Percentiles rank a stretch among this genome's conserved stretches.
Conservation (phyloP, 2,113 vertebrate species). For the Heteronetta atricapilla region DNA sequence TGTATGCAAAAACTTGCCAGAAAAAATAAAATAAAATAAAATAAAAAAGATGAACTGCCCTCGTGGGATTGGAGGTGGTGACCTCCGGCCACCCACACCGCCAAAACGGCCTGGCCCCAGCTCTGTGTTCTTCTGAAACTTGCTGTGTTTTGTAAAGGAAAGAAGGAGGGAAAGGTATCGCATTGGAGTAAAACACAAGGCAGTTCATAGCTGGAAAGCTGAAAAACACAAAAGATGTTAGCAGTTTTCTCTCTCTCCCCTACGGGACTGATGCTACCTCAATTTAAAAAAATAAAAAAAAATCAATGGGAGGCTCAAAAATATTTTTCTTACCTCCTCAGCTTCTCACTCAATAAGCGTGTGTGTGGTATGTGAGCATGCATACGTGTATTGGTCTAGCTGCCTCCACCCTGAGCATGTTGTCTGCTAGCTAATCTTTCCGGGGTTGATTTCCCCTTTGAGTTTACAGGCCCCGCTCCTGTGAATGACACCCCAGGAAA, state of each 20-base stretch:
- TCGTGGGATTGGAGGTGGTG: background rate
- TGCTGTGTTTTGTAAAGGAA: background rate
- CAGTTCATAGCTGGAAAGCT: background rate
- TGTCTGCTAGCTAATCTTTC: background rate
- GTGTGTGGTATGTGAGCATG: accelerated
- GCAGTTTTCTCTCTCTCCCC: background rate
- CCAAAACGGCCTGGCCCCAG: too few relatives aligned
- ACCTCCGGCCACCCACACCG: background rate
- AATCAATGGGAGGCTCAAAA: background rate
- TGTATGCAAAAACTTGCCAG: background rate
- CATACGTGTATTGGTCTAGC: background rate
- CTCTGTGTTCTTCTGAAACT: background rate
- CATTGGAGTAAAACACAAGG: background rate
- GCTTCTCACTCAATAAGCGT: background rate
- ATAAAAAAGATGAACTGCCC: background rate
- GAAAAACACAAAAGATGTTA: background rate
- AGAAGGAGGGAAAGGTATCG: background rate
- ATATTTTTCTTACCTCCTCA: background rate
- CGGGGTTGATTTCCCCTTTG: background rate
- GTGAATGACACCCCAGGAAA: background rate
- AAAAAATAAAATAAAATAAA: background rate
- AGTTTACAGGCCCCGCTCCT: background rate
- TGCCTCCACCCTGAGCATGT: background rate
- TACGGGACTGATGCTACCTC: background rate
- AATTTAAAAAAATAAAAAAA: background rate